Percentiles rank a stretch among this genome's conserved stretches.
phyloP scores from a whole-genome alignment of 2,797 vertebrate genomes.

The Scarus forsteni region DNA sequence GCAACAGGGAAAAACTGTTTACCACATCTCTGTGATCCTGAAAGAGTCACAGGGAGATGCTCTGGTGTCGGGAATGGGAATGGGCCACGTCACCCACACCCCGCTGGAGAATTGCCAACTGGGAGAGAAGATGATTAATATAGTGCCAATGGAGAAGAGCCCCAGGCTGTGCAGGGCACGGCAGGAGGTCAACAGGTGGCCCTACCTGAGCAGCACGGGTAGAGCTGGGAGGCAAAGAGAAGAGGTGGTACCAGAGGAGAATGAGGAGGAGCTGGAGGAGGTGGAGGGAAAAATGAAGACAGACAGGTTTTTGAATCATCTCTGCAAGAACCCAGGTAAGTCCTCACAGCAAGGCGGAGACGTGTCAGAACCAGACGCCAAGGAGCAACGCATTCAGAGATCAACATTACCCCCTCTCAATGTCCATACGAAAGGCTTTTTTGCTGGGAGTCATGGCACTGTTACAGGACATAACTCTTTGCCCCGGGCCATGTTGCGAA shows the following conservation, averaged over 20 bases:
- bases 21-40: slow-evolving; percentile 67
- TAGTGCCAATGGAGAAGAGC: slow-evolving; percentile 74
- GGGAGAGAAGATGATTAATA: slow-evolving; percentile 49
- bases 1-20: slow-evolving; percentile 63
- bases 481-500: slow-evolving; percentile 72
- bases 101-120: slow-evolving; percentile 64
- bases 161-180: slow-evolving; percentile 75
- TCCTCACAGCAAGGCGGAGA: slow-evolving; percentile 51
- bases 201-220: slow-evolving; percentile 68
- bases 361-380: slow-evolving; percentile 40
- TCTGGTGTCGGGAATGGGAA: slow-evolving; percentile 49
- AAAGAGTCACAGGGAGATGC: slow-evolving; percentile 69
- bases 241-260: slow-evolving; percentile 74
- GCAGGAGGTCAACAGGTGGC: slow-evolving; percentile 72
- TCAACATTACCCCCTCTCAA: slow-evolving; percentile 39
- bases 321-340: slow-evolving; percentile 58
- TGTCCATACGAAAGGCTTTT: slow-evolving; percentile 44
- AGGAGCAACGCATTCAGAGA: slow-evolving; percentile 41
- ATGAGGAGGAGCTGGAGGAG: slow-evolving; percentile 75
- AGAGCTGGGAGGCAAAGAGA: slow-evolving; percentile 63
- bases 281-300: slow-evolving; percentile 84
- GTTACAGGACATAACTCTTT: slow-evolving; percentile 59
- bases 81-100: slow-evolving; percentile 68
- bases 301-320: slow-evolving; percentile 81
- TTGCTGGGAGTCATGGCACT: slow-evolving; percentile 49